Evolutionary conservation across 1,140 invertebrate genomes (phyloP).

Genomic region (Conus betulinus): DNA sequence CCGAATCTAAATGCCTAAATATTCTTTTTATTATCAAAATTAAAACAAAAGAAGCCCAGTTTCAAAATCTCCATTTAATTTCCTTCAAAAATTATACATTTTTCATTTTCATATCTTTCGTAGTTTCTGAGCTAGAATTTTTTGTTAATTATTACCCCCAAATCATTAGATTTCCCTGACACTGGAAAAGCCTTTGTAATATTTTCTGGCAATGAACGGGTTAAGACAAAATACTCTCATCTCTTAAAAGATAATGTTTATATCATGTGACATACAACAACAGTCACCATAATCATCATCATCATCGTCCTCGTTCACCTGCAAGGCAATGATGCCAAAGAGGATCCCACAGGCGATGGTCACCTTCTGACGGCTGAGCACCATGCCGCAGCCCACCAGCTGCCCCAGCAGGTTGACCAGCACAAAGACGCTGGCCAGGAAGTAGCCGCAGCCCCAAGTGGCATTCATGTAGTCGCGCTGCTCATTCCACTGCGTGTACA

Average conservation of each 20-base stretch:
- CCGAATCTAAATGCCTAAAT: too few relatives aligned
- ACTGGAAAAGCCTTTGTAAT: too few relatives aligned
- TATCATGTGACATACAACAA: neutral
- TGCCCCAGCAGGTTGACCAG: slow-evolving; percentile 96
- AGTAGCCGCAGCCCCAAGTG: slow-evolving; percentile 97
- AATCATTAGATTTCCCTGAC: too few relatives aligned
- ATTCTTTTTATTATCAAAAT: too few relatives aligned
- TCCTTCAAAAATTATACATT: too few relatives aligned
- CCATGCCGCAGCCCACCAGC: slow-evolving; percentile 96
- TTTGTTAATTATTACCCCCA: too few relatives aligned
- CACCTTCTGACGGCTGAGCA: slow-evolving; percentile 94
- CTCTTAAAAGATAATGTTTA: neutral
- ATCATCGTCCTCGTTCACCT: slow-evolving; percentile 78
- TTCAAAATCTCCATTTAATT: too few relatives aligned
- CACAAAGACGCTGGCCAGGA: slow-evolving; percentile 94
- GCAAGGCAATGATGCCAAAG: slow-evolving; percentile 96
- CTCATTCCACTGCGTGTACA: slow-evolving; percentile 99
- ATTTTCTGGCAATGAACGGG: too few relatives aligned
- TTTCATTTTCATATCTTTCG: too few relatives aligned
- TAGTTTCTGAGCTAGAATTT: too few relatives aligned
- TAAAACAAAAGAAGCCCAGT: too few relatives aligned
- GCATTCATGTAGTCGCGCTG: slow-evolving; percentile 94
- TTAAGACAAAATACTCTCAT: neutral
- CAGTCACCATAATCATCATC: too few relatives aligned
- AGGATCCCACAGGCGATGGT: slow-evolving; percentile 94